Base-by-base conservation (phyloP, 1,140 invertebrate genomes). In the Ylistrum balloti region DNA sequence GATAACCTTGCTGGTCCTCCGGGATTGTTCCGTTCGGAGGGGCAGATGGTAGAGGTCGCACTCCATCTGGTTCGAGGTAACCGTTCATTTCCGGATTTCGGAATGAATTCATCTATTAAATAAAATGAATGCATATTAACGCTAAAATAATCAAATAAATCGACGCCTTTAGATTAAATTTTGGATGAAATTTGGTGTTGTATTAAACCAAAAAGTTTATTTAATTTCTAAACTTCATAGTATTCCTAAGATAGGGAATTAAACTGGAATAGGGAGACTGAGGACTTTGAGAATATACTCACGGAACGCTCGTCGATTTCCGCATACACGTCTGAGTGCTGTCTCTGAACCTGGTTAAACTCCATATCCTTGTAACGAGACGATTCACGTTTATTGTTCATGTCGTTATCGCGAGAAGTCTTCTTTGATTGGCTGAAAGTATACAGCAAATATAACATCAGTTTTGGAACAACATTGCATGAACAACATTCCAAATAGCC, bases 341-440 rank as follows among this genome's bases (percentile, higher is more conserved):
- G 22, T n/a, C 56, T 74, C 5, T 74, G 56, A 11, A 74, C 56
- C 5, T 5, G 56, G 22, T 74, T 28, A 28, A 74, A 74, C 56
- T 74, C 56, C 56, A 74, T 74, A n/a, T 74, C 56, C 17, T 74
- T n/a, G 56, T 74, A 74, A n/a, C 56, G 56, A 28, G 56, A 74
- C 22, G 56, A 74, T 28, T 74, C 56, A 74, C 56, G 56, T 74
- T 74, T 74, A 28, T 74, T 28, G n/a, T 74, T 74, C n/a, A 74
- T n/a, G 56, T 74, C 56, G 11, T 74, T 74, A n/a, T 74, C 56
- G 5, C 56, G 56, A 9, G 56, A 74, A 28, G 56, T 74, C n/a
- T 74, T 74, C 56, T 74, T 74, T 74, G 56, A 74, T 74, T 74
- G 56, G 15, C 56, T 74, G 56, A 74, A 74, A 74, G 56, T n/a